Conservation (phyloP, 2,888 invertebrate genomes). For the Masnerella sp. region DNA sequence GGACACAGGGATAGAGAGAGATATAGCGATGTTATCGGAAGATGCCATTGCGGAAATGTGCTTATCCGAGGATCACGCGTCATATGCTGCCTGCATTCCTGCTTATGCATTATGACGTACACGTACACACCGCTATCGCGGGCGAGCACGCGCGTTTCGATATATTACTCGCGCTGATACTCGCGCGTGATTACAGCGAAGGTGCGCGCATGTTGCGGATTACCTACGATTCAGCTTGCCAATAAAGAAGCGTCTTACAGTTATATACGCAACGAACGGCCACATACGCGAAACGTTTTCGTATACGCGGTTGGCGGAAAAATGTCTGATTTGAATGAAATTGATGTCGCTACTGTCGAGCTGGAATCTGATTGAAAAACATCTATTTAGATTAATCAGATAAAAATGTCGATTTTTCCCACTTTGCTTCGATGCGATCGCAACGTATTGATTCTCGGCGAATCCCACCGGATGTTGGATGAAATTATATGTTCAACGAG, state of each 20-base stretch:
- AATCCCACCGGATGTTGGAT: no score
- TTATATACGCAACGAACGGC: slow-evolving; percentile 7
- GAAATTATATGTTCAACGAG: no score
- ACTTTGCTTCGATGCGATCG: no score
- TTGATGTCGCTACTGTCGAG: no score
- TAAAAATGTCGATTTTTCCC: no score
- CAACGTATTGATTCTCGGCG: no score
- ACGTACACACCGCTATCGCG: slow-evolving; percentile 12
- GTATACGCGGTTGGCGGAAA: neutral
- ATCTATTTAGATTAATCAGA: no score
- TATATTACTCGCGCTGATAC: slow-evolving; percentile 41
- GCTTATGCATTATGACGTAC: slow-evolving; percentile 39
- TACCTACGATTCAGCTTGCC: slow-evolving; percentile 50
- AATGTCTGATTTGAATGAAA: neutral
- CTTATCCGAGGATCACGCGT: slow-evolving; percentile 42
- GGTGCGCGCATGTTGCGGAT: slow-evolving; percentile 53
- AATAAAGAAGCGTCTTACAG: slow-evolving; percentile 46
- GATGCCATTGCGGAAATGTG: slow-evolving; percentile 37
- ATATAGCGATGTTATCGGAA: slow-evolving; percentile 32
- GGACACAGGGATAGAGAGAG: slow-evolving; percentile 5
- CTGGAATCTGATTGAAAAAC: no score
- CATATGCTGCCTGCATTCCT: slow-evolving; percentile 37
- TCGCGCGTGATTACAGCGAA: slow-evolving; percentile 36
- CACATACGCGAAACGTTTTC: neutral
- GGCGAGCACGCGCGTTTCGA: slow-evolving; percentile 40